phyloP scores from a whole-genome alignment of 2,888 invertebrate species.

The Gymnoscelis rufifasciata region DNA sequence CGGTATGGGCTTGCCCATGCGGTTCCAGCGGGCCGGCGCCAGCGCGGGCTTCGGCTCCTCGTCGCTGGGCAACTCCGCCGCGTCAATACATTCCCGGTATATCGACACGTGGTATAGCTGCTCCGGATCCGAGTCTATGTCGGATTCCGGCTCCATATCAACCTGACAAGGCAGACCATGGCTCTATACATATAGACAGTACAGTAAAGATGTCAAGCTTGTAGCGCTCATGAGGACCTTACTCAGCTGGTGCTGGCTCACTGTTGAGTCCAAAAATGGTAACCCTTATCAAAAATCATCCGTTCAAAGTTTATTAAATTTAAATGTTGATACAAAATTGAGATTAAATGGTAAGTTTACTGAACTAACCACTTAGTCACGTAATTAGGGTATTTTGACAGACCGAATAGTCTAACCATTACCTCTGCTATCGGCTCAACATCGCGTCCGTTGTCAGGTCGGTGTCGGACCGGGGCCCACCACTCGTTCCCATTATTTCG shows the following conservation, averaged over 20 bases:
- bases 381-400: background rate
- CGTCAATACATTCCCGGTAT: constrained; percentile 11
- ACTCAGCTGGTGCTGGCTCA: no score
- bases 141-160: constrained; percentile 45
- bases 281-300: no score
- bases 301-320: no score
- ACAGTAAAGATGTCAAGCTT: no score
- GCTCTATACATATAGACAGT: no score
- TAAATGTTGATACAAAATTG: no score
- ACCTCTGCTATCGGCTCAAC: constrained; percentile 54
- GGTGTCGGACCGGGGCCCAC: constrained; percentile 61
- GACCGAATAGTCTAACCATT: background rate
- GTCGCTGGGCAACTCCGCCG: no score
- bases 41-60: constrained; percentile 2
- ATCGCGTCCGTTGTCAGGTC: constrained; percentile 53
- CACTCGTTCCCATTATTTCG: constrained; percentile 66
- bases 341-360: no score
- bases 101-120: constrained; percentile 4
- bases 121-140: constrained; percentile 16
- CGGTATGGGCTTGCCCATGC: no score
- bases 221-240: no score
- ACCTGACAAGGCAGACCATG: constrained; percentile 27
- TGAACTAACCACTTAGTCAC: no score
- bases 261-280: no score
- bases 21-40: background rate